These are phyloP conservation scores for Sipunculus nudus DNA, from an alignment of 2,888 invertebrate genomes.

Conservation along the genomic window DNA sequence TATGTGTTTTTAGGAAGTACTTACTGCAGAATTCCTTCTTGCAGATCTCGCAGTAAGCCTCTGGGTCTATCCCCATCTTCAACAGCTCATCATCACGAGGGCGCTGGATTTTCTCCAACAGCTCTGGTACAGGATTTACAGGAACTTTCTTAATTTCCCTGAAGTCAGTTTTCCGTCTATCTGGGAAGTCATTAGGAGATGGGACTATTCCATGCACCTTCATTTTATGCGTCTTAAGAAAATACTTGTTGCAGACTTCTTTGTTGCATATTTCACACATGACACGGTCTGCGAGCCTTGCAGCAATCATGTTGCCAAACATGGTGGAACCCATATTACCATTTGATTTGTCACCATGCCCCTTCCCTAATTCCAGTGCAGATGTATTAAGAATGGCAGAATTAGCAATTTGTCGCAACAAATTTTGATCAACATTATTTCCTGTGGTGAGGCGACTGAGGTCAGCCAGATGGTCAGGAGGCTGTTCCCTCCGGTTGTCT, in stretches of 20 bases:
- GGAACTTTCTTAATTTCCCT: not conserved
- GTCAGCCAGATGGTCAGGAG: too few species aligned
- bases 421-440: too few species aligned
- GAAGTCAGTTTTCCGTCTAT: too few species aligned
- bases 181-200: constrained; percentile 15
- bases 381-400: too few species aligned
- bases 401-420: too few species aligned
- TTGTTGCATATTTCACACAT: constrained; percentile 96
- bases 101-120: not conserved
- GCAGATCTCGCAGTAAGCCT: constrained; percentile 74
- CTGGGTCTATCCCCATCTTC: constrained; percentile 65
- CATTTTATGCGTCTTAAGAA: constrained; percentile 99
- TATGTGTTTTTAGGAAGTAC: constrained; percentile 96
- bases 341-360: not conserved
- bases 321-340: constrained; percentile 42
- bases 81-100: constrained; percentile 53
- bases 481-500: too few species aligned
- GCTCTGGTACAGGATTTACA: not conserved
- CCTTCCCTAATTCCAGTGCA: too few species aligned
- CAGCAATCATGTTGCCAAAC: constrained; percentile 65
- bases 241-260: constrained; percentile 99
- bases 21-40: constrained; percentile 98
- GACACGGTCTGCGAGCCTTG: constrained; percentile 65
- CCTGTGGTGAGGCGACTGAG: too few species aligned
- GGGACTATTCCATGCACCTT: constrained; percentile 80